These are phyloP conservation scores for Amblyopsis hoosieri DNA, from an alignment of 2,797 vertebrate species.

Conservation along the genomic window DNA sequence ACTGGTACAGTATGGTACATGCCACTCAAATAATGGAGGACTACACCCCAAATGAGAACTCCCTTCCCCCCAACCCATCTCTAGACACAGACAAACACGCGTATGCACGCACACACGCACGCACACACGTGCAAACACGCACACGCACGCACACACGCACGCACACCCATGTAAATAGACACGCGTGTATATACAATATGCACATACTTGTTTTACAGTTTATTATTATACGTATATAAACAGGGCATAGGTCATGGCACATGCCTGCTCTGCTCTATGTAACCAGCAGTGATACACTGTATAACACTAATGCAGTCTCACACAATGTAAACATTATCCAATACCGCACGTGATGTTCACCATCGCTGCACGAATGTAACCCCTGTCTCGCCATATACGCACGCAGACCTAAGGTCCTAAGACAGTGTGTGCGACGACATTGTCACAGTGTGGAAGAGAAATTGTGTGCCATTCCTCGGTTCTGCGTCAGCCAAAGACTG, in stretches of 20 bases:
- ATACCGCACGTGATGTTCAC: conserved; percentile 16
- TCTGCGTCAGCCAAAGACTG: conserved; percentile 48
- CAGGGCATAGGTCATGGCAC: conserved; percentile 20
- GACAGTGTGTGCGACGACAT: conserved; percentile 16
- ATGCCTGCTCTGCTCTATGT: conserved; percentile 30
- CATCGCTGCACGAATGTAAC: conserved; percentile 3
- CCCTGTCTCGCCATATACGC: neutral
- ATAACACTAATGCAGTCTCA: conserved; percentile 18
- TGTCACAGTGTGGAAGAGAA: conserved; percentile 37
- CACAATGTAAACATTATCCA: conserved; percentile 24
- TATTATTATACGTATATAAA: neutral
- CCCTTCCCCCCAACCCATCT: conserved; percentile 22
- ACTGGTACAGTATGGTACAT: conserved; percentile 14
- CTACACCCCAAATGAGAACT: conserved; percentile 68
- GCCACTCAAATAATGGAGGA: conserved; percentile 65
- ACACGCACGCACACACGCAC: neutral
- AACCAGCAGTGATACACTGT: neutral
- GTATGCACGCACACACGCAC: conserved; percentile 4
- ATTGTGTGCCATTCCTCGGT: conserved; percentile 44
- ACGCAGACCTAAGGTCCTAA: too few species aligned
- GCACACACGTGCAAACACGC: conserved; percentile 5
- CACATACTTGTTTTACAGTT: too few species aligned
- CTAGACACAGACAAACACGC: conserved; percentile 5
- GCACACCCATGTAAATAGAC: neutral
- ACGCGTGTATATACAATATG: too few species aligned